Evolutionary conservation across 2,888 invertebrate species (phyloP).

Genomic region (Eugnorisma glareosa): DNA sequence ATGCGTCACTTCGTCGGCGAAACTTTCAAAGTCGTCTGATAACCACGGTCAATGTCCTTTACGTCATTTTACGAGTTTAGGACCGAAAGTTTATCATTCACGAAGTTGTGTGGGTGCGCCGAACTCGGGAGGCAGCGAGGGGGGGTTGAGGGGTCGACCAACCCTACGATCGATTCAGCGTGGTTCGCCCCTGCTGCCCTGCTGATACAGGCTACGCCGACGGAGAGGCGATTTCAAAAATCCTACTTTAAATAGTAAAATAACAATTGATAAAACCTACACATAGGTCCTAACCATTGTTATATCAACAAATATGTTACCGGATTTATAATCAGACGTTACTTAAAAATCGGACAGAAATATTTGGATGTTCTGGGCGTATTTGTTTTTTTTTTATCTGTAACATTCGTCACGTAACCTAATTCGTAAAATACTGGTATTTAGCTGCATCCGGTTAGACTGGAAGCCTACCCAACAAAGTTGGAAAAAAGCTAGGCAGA

Average conservation of each 20-base stretch:
- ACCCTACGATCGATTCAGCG: conserved; percentile 78
- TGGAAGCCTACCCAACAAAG: no score
- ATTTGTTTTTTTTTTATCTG: not conserved
- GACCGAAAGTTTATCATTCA: conserved; percentile 62
- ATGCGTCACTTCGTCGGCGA: conserved; percentile 22
- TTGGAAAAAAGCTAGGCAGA: no score
- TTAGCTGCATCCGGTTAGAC: no score
- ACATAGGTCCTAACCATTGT: not conserved
- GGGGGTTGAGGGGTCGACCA: conserved; percentile 53
- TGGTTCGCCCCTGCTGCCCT: conserved; percentile 56
- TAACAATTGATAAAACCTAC: not conserved
- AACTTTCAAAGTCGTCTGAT: conserved; percentile 78
- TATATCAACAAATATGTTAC: not conserved
- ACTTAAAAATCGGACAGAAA: not conserved
- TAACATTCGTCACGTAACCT: no score
- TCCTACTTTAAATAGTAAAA: not conserved
- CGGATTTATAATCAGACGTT: not conserved
- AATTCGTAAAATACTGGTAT: no score
- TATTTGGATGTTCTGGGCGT: not conserved
- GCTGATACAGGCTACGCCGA: conserved; percentile 9
- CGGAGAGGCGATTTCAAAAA: not conserved
- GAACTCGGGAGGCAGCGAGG: conserved; percentile 48
- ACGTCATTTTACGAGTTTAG: conserved; percentile 65
- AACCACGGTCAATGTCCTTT: conserved; percentile 77
- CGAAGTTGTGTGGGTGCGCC: conserved; percentile 56